phyloP scores from a whole-genome alignment of 92 coral and sea anemone genomes.

The Montipora capitata region DNA sequence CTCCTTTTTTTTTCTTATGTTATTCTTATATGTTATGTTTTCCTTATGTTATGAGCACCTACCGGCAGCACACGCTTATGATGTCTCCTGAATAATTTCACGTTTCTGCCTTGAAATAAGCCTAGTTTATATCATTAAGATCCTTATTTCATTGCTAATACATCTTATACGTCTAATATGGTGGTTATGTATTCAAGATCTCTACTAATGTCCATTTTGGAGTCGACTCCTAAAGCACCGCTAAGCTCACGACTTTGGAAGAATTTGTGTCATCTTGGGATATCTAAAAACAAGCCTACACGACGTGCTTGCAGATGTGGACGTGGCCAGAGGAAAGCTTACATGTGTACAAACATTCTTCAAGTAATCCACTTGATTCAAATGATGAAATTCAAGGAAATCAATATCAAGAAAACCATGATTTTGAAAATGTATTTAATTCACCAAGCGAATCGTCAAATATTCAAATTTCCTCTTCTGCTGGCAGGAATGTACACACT shows the following conservation, averaged over 20 bases:
- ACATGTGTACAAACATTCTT: background rate
- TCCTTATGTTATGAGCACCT: background rate
- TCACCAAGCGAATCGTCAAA: slow-evolving; percentile 8
- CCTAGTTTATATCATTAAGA: slow-evolving; percentile 35
- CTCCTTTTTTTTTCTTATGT: no score
- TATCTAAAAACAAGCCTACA: slow-evolving; percentile 44
- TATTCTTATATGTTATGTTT: no score
- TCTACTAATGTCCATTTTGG: slow-evolving; percentile 37
- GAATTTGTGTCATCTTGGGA: slow-evolving; percentile 36
- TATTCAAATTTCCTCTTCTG: slow-evolving; percentile 31
- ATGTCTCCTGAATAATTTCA: background rate
- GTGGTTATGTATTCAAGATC: slow-evolving; percentile 33
- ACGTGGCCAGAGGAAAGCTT: background rate
- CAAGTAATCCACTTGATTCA: background rate
- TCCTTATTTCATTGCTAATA: slow-evolving; percentile 21
- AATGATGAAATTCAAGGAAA: slow-evolving; percentile 24
- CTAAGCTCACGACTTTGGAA: slow-evolving; percentile 39
- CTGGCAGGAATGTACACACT: slow-evolving; percentile 19
- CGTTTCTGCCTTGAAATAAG: slow-evolving; percentile 19
- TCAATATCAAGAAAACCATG: slow-evolving; percentile 29
- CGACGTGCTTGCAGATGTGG: slow-evolving; percentile 11
- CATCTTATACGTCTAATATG: slow-evolving; percentile 33
- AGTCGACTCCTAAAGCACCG: slow-evolving; percentile 39
- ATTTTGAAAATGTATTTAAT: slow-evolving; percentile 3
- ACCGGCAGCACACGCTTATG: background rate